phyloP scores from a whole-genome alignment of 2,888 invertebrate species.

The Idaea biselata region DNA sequence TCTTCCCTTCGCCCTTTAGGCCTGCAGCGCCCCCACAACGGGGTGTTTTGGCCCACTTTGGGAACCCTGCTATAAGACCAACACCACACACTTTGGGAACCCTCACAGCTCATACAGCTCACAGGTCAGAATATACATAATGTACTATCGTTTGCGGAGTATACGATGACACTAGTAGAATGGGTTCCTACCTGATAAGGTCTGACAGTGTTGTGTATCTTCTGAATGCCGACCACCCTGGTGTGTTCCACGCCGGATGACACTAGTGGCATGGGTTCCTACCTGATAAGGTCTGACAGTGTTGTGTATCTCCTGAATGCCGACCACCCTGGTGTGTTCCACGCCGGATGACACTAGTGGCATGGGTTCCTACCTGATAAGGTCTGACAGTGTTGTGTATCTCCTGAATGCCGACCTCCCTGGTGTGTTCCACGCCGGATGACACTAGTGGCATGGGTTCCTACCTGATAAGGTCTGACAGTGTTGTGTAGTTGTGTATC shows the following conservation, averaged over 20 bases:
- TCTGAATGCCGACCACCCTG: constrained; percentile 99
- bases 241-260: constrained; percentile 97
- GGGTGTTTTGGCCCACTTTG: too few species aligned
- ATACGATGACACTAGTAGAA: too few species aligned
- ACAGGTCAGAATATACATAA: too few species aligned
- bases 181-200: constrained; percentile 89
- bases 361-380: too few species aligned
- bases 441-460: too few species aligned
- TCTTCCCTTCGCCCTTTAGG: too few species aligned
- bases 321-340: constrained; percentile 98
- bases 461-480: constrained; percentile 83
- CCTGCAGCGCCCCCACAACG: too few species aligned
- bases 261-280: too few species aligned
- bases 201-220: constrained; percentile 97
- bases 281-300: constrained; percentile 94
- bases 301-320: constrained; percentile 99
- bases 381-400: constrained; percentile 98
- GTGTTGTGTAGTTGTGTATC: constrained; percentile 98
- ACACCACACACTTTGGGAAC: too few species aligned
- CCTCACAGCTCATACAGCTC: too few species aligned
- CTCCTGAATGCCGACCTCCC: constrained; percentile 99
- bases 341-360: constrained; percentile 86
- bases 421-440: constrained; percentile 96
- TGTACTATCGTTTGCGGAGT: too few species aligned
- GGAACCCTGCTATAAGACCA: too few species aligned